phyloP scores from a whole-genome alignment of 2,797 vertebrate species.

The Australoheros facetus region DNA sequence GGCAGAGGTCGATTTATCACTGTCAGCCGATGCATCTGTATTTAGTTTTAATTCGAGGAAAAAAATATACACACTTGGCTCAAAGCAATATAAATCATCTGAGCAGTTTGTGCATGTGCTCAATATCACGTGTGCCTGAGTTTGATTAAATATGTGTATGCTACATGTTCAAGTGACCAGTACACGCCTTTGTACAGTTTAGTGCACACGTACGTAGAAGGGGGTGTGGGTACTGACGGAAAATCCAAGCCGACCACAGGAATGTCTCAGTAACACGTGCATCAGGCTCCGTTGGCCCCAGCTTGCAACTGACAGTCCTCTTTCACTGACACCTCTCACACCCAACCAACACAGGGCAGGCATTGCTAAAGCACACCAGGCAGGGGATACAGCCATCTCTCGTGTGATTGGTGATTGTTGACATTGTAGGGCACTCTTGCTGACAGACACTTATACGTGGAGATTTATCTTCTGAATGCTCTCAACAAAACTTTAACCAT shows the following conservation, averaged over 20 bases:
- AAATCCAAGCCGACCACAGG: conserved; percentile 71
- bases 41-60: not conserved
- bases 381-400: conserved; percentile 22
- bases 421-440: conserved; percentile 26
- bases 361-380: conserved; percentile 48
- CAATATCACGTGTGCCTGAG: conserved; percentile 1
- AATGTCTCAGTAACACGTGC: conserved; percentile 75
- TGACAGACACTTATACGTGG: not conserved
- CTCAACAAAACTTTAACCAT: not conserved
- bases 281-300: conserved; percentile 50
- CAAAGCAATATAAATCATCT: not conserved
- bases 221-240: conserved; percentile 59
- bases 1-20: not conserved
- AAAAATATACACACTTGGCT: not conserved
- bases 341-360: conserved; percentile 22
- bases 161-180: conserved; percentile 38
- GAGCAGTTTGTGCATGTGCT: not conserved
- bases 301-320: conserved; percentile 64
- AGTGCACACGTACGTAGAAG: conserved; percentile 45
- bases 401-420: conserved; percentile 25
- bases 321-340: conserved; percentile 69
- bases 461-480: not conserved
- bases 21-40: not conserved
- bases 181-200: conserved; percentile 38
- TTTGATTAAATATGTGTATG: not conserved